Base-by-base conservation (phyloP, 1,140 invertebrate species). In the Augochlora pura region DNA sequence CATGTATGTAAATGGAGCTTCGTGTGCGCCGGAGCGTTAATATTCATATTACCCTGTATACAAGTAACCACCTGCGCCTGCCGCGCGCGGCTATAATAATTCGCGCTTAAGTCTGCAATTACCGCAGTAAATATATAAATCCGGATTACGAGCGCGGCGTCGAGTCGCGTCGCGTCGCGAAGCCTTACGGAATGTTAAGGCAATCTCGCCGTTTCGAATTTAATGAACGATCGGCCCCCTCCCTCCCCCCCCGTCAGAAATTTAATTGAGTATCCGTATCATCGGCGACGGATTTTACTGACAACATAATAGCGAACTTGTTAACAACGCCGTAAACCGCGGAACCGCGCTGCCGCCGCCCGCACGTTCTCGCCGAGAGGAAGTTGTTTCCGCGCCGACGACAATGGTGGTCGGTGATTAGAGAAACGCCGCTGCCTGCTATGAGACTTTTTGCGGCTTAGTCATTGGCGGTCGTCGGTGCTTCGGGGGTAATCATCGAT, bases 1-100 rank as follows among this genome's bases (percentile, higher is more conserved):
- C n/a, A 18, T 23, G 21, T 42, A 46, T 42, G 23, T 14, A 32
- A 57, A 52, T 38, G 16, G 27, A 4, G 4, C 7, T 46, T 38
- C 60, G 73, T 60, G 63, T 64, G 46, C 38, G n/a, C 4, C 32
- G 54, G 12, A 21, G 38, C 73, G 73, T 76, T 76, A 76, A 76
- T 67, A 60, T 75, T 75, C 73, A 75, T 66, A 75, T 59, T 59
- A 59, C 52, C 38, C 18, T 54, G 52, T 65, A 38, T 39, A 75
- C 63, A 66, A 66, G 73, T 75, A 54, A 18, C 63, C 73, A 46
- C 42, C 73, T 66, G 52, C 49, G 46, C 32, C 63, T 25, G 72
- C 1, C 57, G 72, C 46, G 49, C 52, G 23, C 72, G 16, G 46
- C 73, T 75, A 38, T n/a, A 42, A 75, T 75, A 75, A 75, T 66